Evolutionary conservation across 1,140 invertebrate genomes (phyloP).

Genomic region (Colletes latitarsis): DNA sequence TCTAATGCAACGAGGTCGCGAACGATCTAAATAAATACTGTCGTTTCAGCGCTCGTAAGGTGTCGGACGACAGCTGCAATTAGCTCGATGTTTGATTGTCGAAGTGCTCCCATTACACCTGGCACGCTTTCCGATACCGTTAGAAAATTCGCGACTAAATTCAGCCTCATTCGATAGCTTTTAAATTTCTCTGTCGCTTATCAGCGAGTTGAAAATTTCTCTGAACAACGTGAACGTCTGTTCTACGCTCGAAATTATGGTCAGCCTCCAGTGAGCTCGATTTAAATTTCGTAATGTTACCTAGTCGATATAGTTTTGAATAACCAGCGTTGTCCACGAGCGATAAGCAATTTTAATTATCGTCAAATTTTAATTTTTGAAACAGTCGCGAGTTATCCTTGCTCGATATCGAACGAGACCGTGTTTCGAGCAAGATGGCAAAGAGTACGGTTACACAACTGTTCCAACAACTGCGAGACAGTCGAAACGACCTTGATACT

Average conservation of each 20-base stretch:
- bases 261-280: too few species aligned
- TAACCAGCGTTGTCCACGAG: not conserved
- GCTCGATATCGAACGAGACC: constrained; percentile 12
- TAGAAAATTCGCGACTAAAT: not conserved
- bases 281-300: constrained; percentile 11
- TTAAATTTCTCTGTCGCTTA: too few species aligned
- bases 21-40: constrained; percentile 16
- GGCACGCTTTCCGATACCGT: not conserved
- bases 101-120: not conserved
- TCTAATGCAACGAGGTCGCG: constrained; percentile 30
- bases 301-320: not conserved
- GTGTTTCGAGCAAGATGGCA: constrained; percentile 13
- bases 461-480: constrained; percentile 1
- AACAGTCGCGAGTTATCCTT: not conserved
- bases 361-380: not conserved
- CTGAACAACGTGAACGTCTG: too few species aligned
- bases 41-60: not conserved
- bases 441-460: constrained; percentile 28
- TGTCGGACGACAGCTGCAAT: constrained; percentile 2
- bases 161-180: too few species aligned
- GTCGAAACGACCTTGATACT: constrained; percentile 25
- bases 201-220: too few species aligned
- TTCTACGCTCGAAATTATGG: not conserved
- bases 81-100: not conserved
- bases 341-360: not conserved